Evolutionary conservation across 2,113 vertebrate species (phyloP), one percentile per base, ranked within the genome.

Genomic region (Phodopus roborovskii): DNA sequence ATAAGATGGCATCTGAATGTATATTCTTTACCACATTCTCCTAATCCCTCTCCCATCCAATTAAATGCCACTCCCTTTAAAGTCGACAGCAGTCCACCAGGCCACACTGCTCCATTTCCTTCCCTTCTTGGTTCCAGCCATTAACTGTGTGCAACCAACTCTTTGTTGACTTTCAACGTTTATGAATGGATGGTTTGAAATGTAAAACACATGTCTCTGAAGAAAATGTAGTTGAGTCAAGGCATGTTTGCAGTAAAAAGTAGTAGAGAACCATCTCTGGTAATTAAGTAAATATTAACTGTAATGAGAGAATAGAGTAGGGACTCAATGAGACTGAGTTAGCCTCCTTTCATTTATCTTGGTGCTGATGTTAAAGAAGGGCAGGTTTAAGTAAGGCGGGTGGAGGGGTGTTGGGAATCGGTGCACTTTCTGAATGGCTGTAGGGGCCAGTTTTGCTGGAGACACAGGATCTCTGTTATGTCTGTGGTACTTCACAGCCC

Each of bases 321-420:
- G 17, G 83, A 96, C 92, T 97, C 88, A 75, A 92, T 95, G 88
- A 85, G 93, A 74, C 91, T 92, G 89, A 96, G 82, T 94, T 91
- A 83, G 48, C 77, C 94, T 71, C 48, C 42, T 96, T 81, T 94
- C 93, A 94, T 97, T 94, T 91, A 79, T 93, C 94, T 92, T 95
- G 91, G 62, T 77, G 95, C 86, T 91, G 39, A 71, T 97, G 88
- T 96, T 96, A 91, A 91, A 95, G 94, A 83, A 91, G 74, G 96
- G 58, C 7, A 94, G 73, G n/a, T 94, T 96, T 96, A 96, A 96
- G 95, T 97, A 97, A 95, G 45, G 91, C 90, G 64, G 42, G 58
- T 42, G 42, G 82, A 83, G 48, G 62, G 50, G 64, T 74, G 50
- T 62, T 95, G 28, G 48, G 86, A 96, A 93, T 89, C n/a, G 50